Evolutionary conservation across 2,888 invertebrate species (phyloP).

Genomic region (Parnassius glacialis): DNA sequence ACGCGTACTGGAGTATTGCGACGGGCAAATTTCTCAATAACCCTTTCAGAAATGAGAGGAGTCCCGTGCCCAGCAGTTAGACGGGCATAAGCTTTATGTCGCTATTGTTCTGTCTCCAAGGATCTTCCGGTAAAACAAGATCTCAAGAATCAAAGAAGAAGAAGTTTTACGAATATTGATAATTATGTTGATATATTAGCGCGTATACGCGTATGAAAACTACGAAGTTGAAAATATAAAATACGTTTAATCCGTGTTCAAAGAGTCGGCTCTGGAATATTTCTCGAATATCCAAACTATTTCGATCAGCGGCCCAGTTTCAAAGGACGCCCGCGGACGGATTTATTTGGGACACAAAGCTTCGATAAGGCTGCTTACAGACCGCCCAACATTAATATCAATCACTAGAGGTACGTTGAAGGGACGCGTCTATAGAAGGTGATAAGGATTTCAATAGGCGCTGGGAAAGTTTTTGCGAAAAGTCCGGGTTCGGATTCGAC

Average conservation of each 20-base stretch:
- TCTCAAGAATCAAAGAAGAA: too few relatives aligned
- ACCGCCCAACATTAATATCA: constrained; percentile 66
- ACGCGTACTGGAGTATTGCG: too few relatives aligned
- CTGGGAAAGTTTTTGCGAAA: constrained; percentile 42
- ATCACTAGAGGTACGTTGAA: constrained; percentile 51
- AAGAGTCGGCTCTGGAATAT: constrained; percentile 10
- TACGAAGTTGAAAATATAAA: too few relatives aligned
- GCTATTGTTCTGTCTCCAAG: too few relatives aligned
- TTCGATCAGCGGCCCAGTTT: constrained; percentile 40
- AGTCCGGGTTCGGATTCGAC: constrained; percentile 37
- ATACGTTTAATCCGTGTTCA: constrained; percentile 8
- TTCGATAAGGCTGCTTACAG: constrained; percentile 55
- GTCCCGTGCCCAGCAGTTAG: too few relatives aligned
- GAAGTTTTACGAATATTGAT: too few relatives aligned
- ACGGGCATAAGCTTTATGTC: too few relatives aligned
- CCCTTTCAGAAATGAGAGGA: too few relatives aligned
- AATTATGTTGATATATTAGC: too few relatives aligned
- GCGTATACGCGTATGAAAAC: too few relatives aligned
- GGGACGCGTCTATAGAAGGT: constrained; percentile 47
- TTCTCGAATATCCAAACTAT: constrained; percentile 34
- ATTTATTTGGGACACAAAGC: constrained; percentile 55
- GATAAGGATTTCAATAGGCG: constrained; percentile 65
- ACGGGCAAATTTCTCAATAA: too few relatives aligned
- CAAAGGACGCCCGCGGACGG: constrained; percentile 43
- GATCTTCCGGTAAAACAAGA: too few relatives aligned